Percentiles rank a stretch among this genome's conserved stretches.
Evolutionary conservation across 2,113 vertebrate genomes (phyloP).

Genomic region (Arizona elegans): DNA sequence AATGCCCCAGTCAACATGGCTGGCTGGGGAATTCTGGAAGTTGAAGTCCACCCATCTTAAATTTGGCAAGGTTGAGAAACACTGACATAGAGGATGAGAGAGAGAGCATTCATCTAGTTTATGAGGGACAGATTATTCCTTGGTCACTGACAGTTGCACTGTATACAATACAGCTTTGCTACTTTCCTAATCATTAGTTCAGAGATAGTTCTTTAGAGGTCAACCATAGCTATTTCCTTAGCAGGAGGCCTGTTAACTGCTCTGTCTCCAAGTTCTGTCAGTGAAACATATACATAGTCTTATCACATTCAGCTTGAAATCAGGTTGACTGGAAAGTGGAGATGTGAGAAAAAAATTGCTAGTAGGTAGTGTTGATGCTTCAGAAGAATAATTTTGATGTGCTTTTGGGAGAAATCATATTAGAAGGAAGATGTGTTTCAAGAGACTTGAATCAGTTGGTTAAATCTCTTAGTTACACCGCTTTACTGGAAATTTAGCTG

Average conservation of each 20-base stretch:
- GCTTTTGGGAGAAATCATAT: not conserved
- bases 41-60: not conserved
- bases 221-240: not conserved
- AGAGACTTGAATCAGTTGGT: not conserved
- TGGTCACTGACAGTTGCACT: not conserved
- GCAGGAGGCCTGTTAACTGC: not conserved
- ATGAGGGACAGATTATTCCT: not conserved
- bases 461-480: not conserved
- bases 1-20: too few relatives aligned
- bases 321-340: not conserved
- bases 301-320: constrained; percentile 1
- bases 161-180: not conserved
- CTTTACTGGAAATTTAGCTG: not conserved
- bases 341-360: not conserved
- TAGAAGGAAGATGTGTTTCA: not conserved
- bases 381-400: not conserved
- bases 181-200: not conserved
- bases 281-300: rapidly evolving
- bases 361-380: not conserved
- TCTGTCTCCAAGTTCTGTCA: not conserved
- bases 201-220: not conserved
- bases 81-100: not conserved
- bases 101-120: not conserved
- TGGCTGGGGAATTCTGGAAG: too few relatives aligned
- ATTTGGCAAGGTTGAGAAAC: not conserved